Evolutionary conservation across 2,888 invertebrate genomes (phyloP).

Genomic region (Tryphoninae sp.): DNA sequence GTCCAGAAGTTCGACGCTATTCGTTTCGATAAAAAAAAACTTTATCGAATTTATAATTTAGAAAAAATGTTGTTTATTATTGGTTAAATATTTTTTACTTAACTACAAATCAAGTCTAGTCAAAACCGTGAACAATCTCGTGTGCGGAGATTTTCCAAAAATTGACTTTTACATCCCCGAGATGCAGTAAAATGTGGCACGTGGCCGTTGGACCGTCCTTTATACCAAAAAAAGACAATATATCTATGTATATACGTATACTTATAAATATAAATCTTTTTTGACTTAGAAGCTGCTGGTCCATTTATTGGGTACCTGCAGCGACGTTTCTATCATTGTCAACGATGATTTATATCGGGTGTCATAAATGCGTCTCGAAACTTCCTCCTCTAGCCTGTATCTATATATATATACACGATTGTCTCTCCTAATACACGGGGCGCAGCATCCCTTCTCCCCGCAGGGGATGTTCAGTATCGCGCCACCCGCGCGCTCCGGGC

Average conservation of each 20-base stretch:
- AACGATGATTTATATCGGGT: constrained; percentile 58
- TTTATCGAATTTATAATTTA: neutral
- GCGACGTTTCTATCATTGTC: constrained; percentile 47
- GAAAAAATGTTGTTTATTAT: neutral
- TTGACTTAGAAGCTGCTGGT: constrained; percentile 50
- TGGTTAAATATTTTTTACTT: neutral
- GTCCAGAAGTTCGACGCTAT: neutral
- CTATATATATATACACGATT: neutral
- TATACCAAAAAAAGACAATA: neutral
- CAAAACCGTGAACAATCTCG: neutral
- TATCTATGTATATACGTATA: neutral
- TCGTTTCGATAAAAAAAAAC: neutral
- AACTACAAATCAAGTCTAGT: constrained; percentile 18
- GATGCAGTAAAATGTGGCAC: constrained; percentile 49
- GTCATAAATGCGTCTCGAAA: constrained; percentile 38
- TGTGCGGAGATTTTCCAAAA: constrained; percentile 19
- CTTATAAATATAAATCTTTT: constrained; percentile 19
- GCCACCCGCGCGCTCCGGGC: constrained; percentile 34
- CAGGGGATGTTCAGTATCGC: constrained; percentile 8
- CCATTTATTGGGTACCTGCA: constrained; percentile 60
- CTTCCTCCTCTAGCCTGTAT: neutral
- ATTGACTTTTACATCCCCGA: constrained; percentile 43
- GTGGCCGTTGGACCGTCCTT: constrained; percentile 50
- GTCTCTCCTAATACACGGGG: constrained; percentile 10
- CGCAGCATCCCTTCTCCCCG: constrained; percentile 26